Base-by-base conservation (phyloP, 2,113 vertebrate genomes). In the Spea bombifrons region DNA sequence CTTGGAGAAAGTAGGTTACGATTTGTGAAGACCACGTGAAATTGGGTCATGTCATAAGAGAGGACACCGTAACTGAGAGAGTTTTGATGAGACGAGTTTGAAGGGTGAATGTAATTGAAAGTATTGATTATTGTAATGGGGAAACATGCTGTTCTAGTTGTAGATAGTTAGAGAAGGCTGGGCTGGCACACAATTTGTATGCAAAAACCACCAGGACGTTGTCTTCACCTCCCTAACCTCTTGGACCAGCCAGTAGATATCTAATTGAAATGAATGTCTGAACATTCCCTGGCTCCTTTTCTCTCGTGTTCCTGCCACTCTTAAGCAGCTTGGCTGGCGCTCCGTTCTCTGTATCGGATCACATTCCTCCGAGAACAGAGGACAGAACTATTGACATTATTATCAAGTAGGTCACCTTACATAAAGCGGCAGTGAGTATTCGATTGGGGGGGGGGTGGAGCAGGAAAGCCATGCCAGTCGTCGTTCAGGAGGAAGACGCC, bases 381-480 rank as follows among this genome's bases (percentile, higher is more conserved):
- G 55, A 8, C 55, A 59, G 55, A 13, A 59, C 55, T 59, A 59
- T 59, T 59, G 55, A 59, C 55, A 59, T 59, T 59, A 59, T 59
- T 13, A 59, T 59, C 55, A 59, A 59, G 55, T 59, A 59, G 55
- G 55, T 59, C 55, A 59, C 55, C 55, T 59, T 59, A 59, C 10
- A 5, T 59, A 12, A 59, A 59, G 55, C 55, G 15, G 55, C 55
- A 4, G 9, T 59, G 30, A 30, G 30, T 30, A 30, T 30, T 30
- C 30, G 30, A 59, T 8, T 13, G 15, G 15, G 15, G 55, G 55
- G 12, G 9, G 15, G 55, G 9, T 57, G 15, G 55, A 59, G 15
- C 55, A 12, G 55, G 8, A 9, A 59, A 59, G 8, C 55, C 12
- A 3, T 12, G 5, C 15, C 55, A 59, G 10, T 59, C 12, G 10